phyloP scores from a whole-genome alignment of 2,113 vertebrate genomes.

The Aramus guarauna region DNA sequence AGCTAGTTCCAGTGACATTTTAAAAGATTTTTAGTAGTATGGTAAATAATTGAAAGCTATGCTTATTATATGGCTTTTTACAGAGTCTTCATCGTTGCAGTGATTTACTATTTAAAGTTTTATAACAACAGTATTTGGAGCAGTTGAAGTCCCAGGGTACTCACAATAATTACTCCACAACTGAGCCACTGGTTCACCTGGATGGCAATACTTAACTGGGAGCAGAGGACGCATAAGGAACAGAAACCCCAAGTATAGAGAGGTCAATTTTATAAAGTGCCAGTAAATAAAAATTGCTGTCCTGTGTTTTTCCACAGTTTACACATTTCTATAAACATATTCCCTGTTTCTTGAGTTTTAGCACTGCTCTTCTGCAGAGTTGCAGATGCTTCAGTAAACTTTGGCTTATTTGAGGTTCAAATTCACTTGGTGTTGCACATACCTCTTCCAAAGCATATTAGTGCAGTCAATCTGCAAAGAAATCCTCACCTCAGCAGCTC shows the following conservation, averaged over 20 bases:
- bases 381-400: neutral
- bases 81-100: neutral
- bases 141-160: neutral
- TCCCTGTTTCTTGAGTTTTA: neutral
- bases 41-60: constrained; percentile 18
- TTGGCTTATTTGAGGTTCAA: neutral
- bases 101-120: constrained; percentile 11
- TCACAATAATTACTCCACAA: neutral
- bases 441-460: neutral
- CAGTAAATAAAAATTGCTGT: neutral
- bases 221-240: neutral
- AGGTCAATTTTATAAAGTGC: neutral
- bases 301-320: neutral
- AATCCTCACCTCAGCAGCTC: neutral
- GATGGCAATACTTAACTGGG: neutral
- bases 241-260: neutral
- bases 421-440: neutral
- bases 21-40: neutral
- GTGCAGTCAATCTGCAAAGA: neutral
- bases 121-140: neutral
- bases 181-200: neutral
- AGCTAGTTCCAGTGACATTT: neutral
- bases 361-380: neutral
- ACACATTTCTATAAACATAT: neutral
- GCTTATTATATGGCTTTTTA: constrained; percentile 7